phyloP scores from a whole-genome alignment of 2,888 invertebrate species.

The Himalopsyche kuldschensis region DNA sequence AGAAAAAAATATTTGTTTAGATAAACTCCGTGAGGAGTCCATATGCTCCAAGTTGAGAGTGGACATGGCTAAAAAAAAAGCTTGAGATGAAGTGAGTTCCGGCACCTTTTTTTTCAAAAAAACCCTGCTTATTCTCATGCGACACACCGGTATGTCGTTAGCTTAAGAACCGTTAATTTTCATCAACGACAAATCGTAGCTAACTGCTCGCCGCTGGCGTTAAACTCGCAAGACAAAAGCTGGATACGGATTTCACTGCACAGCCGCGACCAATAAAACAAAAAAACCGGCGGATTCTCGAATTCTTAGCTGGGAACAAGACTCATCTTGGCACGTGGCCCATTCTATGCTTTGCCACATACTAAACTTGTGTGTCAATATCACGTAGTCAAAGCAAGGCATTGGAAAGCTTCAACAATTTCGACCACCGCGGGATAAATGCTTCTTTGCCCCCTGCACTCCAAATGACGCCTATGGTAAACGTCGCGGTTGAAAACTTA shows the following conservation, averaged over 20 bases:
- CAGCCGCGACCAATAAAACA: not conserved
- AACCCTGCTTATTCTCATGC: too few relatives aligned
- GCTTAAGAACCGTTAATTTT: not conserved
- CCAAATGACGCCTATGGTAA: too few relatives aligned
- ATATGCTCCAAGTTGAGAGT: too few relatives aligned
- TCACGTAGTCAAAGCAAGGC: not conserved
- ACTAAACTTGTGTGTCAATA: not conserved
- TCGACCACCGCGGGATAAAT: too few relatives aligned
- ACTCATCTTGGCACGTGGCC: not conserved
- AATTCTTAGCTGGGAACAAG: not conserved
- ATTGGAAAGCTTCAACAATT: not conserved
- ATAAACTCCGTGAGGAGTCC: too few relatives aligned
- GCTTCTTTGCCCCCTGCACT: too few relatives aligned
- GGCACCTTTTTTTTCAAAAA: too few relatives aligned
- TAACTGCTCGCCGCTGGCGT: not conserved
- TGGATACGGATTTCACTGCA: not conserved
- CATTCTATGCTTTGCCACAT: not conserved
- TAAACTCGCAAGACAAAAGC: not conserved
- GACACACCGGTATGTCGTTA: too few relatives aligned
- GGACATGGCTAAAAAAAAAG: too few relatives aligned
- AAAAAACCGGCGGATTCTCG: not conserved
- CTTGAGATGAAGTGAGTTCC: too few relatives aligned
- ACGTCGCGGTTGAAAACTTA: too few relatives aligned
- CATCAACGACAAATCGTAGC: slow-evolving; percentile 22
- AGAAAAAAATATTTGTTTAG: too few relatives aligned